These are phyloP conservation scores for Meles meles DNA, from an alignment of 2,113 vertebrate genomes.

Conservation along the genomic window DNA sequence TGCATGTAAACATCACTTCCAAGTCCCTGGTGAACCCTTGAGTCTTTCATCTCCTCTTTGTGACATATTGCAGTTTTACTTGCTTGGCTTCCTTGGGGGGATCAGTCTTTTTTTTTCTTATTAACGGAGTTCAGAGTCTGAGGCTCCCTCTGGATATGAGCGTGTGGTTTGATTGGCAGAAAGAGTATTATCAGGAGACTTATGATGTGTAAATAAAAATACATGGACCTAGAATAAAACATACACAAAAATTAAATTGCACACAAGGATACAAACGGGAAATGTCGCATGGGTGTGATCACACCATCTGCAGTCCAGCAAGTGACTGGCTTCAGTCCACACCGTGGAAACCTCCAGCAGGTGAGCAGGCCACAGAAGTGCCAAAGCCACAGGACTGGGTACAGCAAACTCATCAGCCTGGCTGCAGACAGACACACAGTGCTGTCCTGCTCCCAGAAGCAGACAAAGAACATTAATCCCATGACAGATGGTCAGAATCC, in stretches of 20 bases:
- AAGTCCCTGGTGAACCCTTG: slow-evolving; percentile 15
- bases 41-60: not conserved
- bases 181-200: slow-evolving; percentile 88
- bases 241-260: slow-evolving; percentile 29
- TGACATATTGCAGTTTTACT: not conserved
- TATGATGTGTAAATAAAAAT: slow-evolving; percentile 93
- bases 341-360: not conserved
- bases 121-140: slow-evolving; percentile 74
- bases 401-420: not conserved
- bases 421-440: not conserved
- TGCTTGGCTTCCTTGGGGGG: slow-evolving; percentile 10
- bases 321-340: fast-evolving
- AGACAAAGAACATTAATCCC: not conserved
- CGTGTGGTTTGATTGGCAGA: slow-evolving; percentile 80
- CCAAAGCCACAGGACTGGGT: not conserved
- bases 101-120: slow-evolving; percentile 78
- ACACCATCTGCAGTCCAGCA: not conserved
- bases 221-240: slow-evolving; percentile 90
- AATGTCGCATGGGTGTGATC: not conserved
- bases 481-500: not conserved
- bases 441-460: not conserved
- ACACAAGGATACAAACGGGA: not conserved
- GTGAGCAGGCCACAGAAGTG: not conserved
- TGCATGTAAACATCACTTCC: slow-evolving; percentile 68
- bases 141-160: slow-evolving; percentile 44